Conservation (phyloP, 1,140 invertebrate species). For the Drosophila subobscura region DNA sequence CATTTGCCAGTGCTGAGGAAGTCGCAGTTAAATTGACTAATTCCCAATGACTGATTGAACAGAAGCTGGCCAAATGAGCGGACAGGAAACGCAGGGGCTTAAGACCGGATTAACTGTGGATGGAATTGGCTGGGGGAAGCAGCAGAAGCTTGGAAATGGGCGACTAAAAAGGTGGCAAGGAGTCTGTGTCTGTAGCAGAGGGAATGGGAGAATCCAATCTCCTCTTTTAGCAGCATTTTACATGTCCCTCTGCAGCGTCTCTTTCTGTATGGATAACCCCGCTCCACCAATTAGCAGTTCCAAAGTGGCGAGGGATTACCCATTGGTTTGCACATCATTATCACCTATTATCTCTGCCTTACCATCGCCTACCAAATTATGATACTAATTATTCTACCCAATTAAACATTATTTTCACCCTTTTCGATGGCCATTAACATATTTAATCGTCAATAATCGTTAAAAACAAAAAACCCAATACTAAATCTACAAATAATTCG, state of each 20-base stretch:
- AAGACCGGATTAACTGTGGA: no score
- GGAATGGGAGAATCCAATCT: neutral
- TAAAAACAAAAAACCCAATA: constrained; percentile 11
- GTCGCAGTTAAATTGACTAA: constrained; percentile 34
- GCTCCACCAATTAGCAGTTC: no score
- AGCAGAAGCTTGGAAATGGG: no score
- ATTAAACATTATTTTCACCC: constrained; percentile 16
- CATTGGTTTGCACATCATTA: neutral
- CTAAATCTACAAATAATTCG: constrained; percentile 6
- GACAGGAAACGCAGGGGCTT: no score
- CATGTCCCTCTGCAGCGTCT: no score
- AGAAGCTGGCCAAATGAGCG: no score
- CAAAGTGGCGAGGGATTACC: no score
- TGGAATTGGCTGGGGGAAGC: no score
- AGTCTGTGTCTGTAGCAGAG: neutral
- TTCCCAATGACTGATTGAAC: constrained; percentile 20
- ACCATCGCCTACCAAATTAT: no score
- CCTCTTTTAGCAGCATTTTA: no score
- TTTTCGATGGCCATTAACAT: neutral
- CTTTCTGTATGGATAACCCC: no score
- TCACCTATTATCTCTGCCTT: neutral
- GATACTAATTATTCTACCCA: neutral
- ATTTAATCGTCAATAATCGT: neutral
- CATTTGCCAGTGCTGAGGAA: constrained; percentile 46
- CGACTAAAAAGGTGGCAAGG: no score